Base-by-base conservation (phyloP, 1,140 invertebrate species). In the Pseudomyrmex flavicornis region DNA sequence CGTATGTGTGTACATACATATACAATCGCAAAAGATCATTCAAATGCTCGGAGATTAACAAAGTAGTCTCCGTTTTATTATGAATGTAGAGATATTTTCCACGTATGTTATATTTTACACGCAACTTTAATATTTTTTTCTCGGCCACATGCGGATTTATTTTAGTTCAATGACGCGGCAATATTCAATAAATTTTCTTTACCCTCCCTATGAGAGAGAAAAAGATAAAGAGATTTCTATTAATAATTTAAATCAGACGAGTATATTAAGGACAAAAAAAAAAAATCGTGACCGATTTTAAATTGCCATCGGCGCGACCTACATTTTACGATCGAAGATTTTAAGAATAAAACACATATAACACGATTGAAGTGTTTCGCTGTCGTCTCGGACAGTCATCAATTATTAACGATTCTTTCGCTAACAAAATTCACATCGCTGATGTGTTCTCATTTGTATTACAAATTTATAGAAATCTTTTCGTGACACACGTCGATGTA, bases 201-300 rank as follows among this genome's bases (percentile, higher is more conserved):
- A 26, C 44, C 1, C 35, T 35, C 0, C 0, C 35, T 20, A 3
- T 22, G n/a, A 15, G 15, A 44, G 26, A 15, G 13, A 68, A n/a
- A 13, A 0, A 35, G 35, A 35, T 35, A 35, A 35, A 35, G 5
- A 35, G 15, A 15, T 80, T 80, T 80, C 76, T 80, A 72, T 80
- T 72, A 80, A 80, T 61, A 80, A 80, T 80, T 80, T 80, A 80
- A 70, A 59, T 59, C 66, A 7, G 12, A n/a, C 76, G 52, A 72
- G 22, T 44, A 61, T 70, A 80, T 80, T 72, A 80, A 54, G 54
- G 59, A 80, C 66, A 72, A 70, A 79, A 80, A 17, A 80, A 17
- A 80, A 10, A 12, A 13, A 52, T 52, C 76, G 65, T 59, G 76
- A 79, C 75, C 59, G 52, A 79, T 66, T 56, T 79, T 35, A 20